phyloP scores from a whole-genome alignment of 2,888 invertebrate species.

The Buathra laborator region DNA sequence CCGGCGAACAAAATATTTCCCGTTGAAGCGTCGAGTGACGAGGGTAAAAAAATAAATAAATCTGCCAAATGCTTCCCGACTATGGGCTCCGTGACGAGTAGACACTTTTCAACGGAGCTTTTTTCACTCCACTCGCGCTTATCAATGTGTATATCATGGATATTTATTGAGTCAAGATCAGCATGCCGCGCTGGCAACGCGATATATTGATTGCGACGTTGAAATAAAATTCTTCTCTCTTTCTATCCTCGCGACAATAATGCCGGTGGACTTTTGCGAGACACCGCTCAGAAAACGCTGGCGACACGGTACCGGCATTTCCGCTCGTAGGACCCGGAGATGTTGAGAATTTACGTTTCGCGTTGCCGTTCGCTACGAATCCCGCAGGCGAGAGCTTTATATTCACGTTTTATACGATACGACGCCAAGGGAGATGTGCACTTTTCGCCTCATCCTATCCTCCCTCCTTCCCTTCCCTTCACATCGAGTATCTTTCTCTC shows the following conservation, averaged over 20 bases:
- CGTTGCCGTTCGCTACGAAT: slow-evolving; percentile 1
- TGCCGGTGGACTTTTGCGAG: neutral
- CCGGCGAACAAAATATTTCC: neutral
- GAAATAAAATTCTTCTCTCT: slow-evolving; percentile 18
- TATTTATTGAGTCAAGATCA: slow-evolving; percentile 33
- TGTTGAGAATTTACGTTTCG: slow-evolving; percentile 27
- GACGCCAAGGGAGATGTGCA: slow-evolving; percentile 42
- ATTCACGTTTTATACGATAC: slow-evolving; percentile 40
- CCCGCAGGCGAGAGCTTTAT: slow-evolving; percentile 9
- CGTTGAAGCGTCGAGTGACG: neutral
- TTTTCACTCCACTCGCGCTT: neutral
- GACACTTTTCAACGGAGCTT: neutral
- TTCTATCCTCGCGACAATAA: slow-evolving; percentile 4
- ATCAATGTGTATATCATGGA: neutral
- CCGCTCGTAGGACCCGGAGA: slow-evolving; percentile 1
- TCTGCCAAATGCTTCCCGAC: slow-evolving; percentile 3
- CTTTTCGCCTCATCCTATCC: slow-evolving; percentile 31
- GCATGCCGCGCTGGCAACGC: neutral
- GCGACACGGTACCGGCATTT: neutral
- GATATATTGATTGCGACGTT: slow-evolving; percentile 38
- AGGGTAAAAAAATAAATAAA: slow-evolving; percentile 3
- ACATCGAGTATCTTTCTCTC: too few relatives aligned
- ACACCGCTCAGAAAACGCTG: slow-evolving; percentile 3
- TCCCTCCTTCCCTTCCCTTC: neutral
- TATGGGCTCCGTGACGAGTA: neutral